Base-by-base conservation (phyloP, 2,888 invertebrate genomes). In the Rosalia funebris region DNA sequence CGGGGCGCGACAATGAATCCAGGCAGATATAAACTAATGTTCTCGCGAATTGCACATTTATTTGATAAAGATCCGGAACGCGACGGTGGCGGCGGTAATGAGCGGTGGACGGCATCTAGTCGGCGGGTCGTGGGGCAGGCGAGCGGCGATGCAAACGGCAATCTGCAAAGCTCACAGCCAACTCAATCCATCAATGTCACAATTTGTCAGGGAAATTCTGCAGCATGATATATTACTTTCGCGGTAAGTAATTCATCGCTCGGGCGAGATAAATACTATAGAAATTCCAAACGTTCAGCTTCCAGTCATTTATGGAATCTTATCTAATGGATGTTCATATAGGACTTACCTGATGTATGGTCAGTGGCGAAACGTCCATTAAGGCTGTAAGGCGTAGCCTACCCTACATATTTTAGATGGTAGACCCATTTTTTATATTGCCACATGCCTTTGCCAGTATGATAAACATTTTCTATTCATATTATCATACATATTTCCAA, bases 131-230 rank as follows among this genome's bases (percentile, higher is more conserved):
- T 1, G 34, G 16, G 14, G 48, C 16, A 34, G 10, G 34, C 34
- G 5, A n/a, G 50, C 50, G 7, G 39, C 17, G 50, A 25, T 39
- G 50, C 25, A 50, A 39, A 50, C 39, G 17, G 41, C 12, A 14
- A 25, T 39, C 34, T 34, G 25, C 41, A 50, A 25, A 50, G 39
- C 48, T 48, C 48, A 14, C 10, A 34, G 37, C 34, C 19, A 48
- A 48, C 31, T 39, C 39, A 50, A 50, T 50, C 39, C 10, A 50
- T 50, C 50, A 50, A 41, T 16, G 50, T 50, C 50, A 50, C 50
- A 39, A 50, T 50, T 50, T 50, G 50, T 50, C 50, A 20, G 39
- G 20, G 10, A 31, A 50, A 39, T 50, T 50, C 50, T 41, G 39
- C 16, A 31, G 25, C 50, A 39, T 50, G 50, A 50, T 50, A 39